Evolutionary conservation across 2,888 invertebrate species (phyloP).

Genomic region (Callimorpha dominula): DNA sequence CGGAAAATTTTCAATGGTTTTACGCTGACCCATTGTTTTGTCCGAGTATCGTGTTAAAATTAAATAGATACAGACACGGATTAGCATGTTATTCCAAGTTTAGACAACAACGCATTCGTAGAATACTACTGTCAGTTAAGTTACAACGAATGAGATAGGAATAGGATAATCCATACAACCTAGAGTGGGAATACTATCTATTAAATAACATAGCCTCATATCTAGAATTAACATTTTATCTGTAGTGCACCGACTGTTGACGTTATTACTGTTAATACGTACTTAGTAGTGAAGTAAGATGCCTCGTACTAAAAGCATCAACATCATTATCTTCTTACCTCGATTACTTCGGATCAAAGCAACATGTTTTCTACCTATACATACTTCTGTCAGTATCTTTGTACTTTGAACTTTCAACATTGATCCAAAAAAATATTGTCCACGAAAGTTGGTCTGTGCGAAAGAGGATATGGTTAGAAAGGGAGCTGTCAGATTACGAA

Average conservation of each 20-base stretch:
- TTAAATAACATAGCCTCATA: too few relatives aligned
- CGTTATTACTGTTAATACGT: too few relatives aligned
- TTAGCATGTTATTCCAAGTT: constrained; percentile 42
- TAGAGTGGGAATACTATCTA: too few relatives aligned
- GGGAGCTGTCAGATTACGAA: too few relatives aligned
- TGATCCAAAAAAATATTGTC: background rate
- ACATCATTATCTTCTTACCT: background rate
- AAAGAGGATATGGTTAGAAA: too few relatives aligned
- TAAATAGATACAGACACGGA: constrained; percentile 38
- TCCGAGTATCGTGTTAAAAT: constrained; percentile 38
- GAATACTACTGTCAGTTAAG: constrained; percentile 8
- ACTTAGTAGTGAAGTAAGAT: background rate
- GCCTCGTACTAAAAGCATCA: constrained; percentile 13
- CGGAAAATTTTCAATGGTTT: constrained; percentile 63
- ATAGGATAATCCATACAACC: too few relatives aligned
- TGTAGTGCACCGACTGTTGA: too few relatives aligned
- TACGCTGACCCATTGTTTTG: constrained; percentile 54
- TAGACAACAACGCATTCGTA: constrained; percentile 35
- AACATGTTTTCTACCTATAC: background rate
- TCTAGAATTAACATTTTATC: too few relatives aligned
- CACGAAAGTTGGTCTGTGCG: background rate
- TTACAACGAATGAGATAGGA: too few relatives aligned
- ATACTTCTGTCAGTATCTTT: background rate
- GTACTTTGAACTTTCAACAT: background rate
- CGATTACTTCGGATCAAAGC: background rate